These are phyloP conservation scores for Selene dorsalis DNA, from an alignment of 2,797 vertebrate genomes.

Conservation along the genomic window DNA sequence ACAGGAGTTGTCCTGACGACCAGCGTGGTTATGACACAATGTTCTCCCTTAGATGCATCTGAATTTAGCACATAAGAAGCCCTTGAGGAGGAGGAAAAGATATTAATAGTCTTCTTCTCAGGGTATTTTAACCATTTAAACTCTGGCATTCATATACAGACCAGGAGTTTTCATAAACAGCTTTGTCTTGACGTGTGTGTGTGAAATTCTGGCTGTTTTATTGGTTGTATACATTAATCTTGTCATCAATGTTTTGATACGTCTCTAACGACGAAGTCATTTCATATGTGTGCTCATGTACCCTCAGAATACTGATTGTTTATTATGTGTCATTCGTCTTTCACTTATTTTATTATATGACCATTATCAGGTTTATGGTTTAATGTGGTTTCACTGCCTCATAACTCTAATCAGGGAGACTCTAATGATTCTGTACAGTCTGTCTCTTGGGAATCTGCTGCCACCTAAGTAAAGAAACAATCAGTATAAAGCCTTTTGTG, in stretches of 20 bases:
- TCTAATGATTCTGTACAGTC: not conserved
- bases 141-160: not conserved
- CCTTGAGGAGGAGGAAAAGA: conserved; percentile 31
- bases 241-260: not conserved
- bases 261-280: not conserved
- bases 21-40: conserved; percentile 4
- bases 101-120: conserved; percentile 30
- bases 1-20: not conserved
- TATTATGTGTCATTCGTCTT: not conserved
- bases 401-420: not conserved
- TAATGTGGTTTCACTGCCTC: not conserved
- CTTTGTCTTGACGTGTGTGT: not conserved
- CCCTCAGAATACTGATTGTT: not conserved
- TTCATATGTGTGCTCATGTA: not conserved
- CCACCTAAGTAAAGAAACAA: too few species aligned
- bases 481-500: not conserved
- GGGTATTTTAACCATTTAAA: conserved; percentile 23
- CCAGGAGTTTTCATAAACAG: not conserved
- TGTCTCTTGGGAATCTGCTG: not conserved
- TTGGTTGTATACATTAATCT: not conserved
- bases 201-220: not conserved
- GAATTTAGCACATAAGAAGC: not conserved
- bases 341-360: not conserved
- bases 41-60: conserved; percentile 1
- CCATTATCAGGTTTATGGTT: not conserved